Evolutionary conservation across 2,888 invertebrate species (phyloP), one percentile per base, ranked within the genome.

Genomic region (Cotesia congregata): DNA sequence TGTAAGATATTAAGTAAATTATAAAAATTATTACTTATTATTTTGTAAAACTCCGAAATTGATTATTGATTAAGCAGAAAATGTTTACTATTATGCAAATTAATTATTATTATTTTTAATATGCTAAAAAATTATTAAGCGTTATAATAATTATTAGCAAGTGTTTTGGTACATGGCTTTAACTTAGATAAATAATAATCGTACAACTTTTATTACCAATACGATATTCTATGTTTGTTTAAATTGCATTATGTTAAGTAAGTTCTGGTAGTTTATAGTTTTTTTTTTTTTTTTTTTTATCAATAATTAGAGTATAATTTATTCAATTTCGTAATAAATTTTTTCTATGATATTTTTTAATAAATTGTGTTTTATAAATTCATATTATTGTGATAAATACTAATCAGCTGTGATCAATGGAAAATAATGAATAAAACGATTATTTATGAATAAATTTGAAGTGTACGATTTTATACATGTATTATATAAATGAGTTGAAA

Each of bases 111-210:
- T 30, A 30, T 62, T 39, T 40, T 62, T 59, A 38, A 30, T 60
- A 38, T n/a, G 39, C 15, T 62, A 72, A 20, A 17, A 20, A 62
- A 15, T 72, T 39, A 61, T 61, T 62, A 41, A 61, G 62, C 9
- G 6, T 38, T 72, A 40, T 72, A 50, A 60, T n/a, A n/a, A 72
- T 61, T 72, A 38, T 39, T 60, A 20, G 50, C 50, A 38, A 72
- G 61, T 38, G 38, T 68, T 85, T 84, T 83, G 85, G 83, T 85
- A 84, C 80, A 81, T 85, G 85, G 85, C 85, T 85, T 85, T 85
- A 85, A 85, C 80, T 80, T 74, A 30, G 12, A 40, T 68, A 68
- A 50, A 50, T 72, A 20, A 72, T 72, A 72, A 50, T 39, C 15
- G 6, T 30, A 38, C 61, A 61, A 12, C 6, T 7, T 50, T 50